Evolutionary conservation across 2,797 vertebrate genomes (phyloP).

Genomic region (Gymnoscopelus braueri): DNA sequence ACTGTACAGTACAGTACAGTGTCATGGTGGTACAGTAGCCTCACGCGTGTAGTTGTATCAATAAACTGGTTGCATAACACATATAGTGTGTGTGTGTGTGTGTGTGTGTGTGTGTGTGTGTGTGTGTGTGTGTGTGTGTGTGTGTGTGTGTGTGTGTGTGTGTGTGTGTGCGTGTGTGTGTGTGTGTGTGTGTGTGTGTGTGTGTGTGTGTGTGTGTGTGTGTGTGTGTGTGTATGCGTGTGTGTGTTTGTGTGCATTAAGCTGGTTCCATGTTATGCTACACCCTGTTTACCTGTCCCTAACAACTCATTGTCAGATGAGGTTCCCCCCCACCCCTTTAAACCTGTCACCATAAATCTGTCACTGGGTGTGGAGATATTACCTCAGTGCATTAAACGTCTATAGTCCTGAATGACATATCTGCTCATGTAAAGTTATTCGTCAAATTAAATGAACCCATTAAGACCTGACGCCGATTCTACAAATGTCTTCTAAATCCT

Average conservation of each 20-base stretch:
- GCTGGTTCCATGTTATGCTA: background rate
- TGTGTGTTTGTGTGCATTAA: background rate
- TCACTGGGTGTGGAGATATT: slow-evolving; percentile 50
- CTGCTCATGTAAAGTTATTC: too few species aligned
- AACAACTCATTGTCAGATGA: slow-evolving; percentile 27
- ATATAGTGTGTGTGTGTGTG: slow-evolving; percentile 2
- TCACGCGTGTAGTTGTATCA: slow-evolving; percentile 46
- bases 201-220: slow-evolving; percentile 10
- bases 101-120: too few species aligned
- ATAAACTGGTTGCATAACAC: slow-evolving; percentile 30
- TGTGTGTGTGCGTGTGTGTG: background rate
- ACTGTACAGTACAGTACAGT: slow-evolving; percentile 24
- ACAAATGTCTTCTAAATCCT: too few species aligned
- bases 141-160: slow-evolving; percentile 5
- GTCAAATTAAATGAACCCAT: too few species aligned
- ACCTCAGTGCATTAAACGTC: slow-evolving; percentile 29
- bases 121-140: background rate
- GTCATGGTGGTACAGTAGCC: slow-evolving; percentile 19
- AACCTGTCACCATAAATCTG: too few species aligned
- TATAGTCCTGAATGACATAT: too few species aligned
- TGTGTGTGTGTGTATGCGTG: background rate
- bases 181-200: slow-evolving; percentile 1
- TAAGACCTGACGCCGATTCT: too few species aligned
- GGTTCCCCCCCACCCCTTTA: slow-evolving; percentile 13
- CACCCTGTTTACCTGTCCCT: slow-evolving; percentile 18